Evolutionary conservation across 1,140 invertebrate genomes (phyloP), one percentile per base, ranked within the genome.

Genomic region (Maconellicoccus hirsutus): DNA sequence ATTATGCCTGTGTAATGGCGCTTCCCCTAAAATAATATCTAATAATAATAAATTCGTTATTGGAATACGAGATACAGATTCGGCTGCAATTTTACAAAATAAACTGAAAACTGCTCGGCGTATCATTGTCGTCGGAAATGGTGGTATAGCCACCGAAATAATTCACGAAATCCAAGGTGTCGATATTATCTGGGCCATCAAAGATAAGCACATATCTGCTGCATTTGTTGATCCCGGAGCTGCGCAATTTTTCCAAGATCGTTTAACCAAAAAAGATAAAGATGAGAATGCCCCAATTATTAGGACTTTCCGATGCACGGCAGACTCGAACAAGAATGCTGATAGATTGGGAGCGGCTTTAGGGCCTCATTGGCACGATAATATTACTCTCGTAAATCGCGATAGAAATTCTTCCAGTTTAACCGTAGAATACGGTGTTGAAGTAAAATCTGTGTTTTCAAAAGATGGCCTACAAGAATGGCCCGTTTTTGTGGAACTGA

Each of bases 141-240:
- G 96, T 38, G 96, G 96, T 7, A 98, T 99, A 76, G 96, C 96
- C 23, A 96, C 93, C 70, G 96, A 99, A 83, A 81, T 98, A 74
- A 89, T 94, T 72, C 87, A 96, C 79, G 92, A 96, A 78, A 84
- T 96, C 19, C 82, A 86, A 78, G 86, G 88, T 22, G 84, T 94
- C 70, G 86, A 96, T 76, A 86, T 98, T 25, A 81, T 96, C 33
- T 99, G 97, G 97, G 86, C 91, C 0, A 89, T 99, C 12, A 95
- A 93, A 79, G 93, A 98, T 82, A 85, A 88, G 74, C 91, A 93
- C 73, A 94, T 98, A 75, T 89, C 91, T 8, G 87, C 92, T 22
- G 92, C 93, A 12, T 99, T 98, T 82, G 86, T 98, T 39, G 96
- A 98, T 84, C 86, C 91, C 21, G 95, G 92, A n/a, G 95, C 95